Evolutionary conservation across 2,797 vertebrate species (phyloP), one percentile per base, ranked within the genome.

Genomic region (Rousettus madagascariensis): DNA sequence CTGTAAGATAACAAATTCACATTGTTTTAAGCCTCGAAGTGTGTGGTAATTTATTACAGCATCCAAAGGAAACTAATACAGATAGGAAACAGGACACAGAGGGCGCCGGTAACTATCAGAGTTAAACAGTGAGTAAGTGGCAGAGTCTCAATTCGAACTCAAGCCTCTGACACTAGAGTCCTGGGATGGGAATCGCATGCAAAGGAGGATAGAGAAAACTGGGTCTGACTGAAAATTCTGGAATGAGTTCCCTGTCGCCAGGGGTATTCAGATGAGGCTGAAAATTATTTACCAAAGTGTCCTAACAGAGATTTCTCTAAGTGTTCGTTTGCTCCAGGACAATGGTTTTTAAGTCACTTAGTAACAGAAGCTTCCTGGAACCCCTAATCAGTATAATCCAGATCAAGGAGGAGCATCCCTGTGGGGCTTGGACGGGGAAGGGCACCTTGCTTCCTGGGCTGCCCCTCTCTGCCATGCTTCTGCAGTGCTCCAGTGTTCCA

Each of bases 281-380:
- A 90, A 33, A 4, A 26, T 46, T 49, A 43, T 4, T 74, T 30
- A 19, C 68, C 15, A 0, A 1, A 55, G 30, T 22, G 2, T 68
- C 59, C 36, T 51, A 38, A 57, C 22, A 24, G 46, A 43, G 6
- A 49, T 66, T 63, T 72, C 36, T 72, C 5, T 22, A 30, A n/a
- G 49, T 49, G 26, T 33, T 17, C 33, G 22, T 94, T 80, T 78
- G 43, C 33, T 87, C 26, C 24, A 16, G 59, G 49, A 41, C 24
- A 59, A 28, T 12, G 55, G 41, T 36, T 90, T 94, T 75, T 61
- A 82, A 69, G 63, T 41, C 77, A 77, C 41, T 86, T 59, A 16
- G 69, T 20, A 51, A 57, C n/a, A 63, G 66, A 86, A 69, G 2
- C 38, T 17, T 79, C 38, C 57, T 85, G 66, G 74, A 8, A n/a